Evolutionary conservation across 1,140 invertebrate species (phyloP), one percentile per base, ranked within the genome.

Genomic region (Tetramorium simillimum): DNA sequence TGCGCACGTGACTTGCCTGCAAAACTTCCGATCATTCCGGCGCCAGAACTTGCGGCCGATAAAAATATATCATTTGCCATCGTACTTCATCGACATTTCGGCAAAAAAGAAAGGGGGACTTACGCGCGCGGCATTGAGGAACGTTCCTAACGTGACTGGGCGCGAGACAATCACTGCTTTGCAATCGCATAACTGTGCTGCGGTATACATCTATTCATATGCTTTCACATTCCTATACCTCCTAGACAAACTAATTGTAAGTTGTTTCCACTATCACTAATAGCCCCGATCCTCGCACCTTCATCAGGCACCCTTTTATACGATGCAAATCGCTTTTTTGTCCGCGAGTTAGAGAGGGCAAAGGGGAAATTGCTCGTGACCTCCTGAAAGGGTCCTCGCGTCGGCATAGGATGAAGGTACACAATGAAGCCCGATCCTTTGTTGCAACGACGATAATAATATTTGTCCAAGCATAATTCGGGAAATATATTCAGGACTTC

Each of bases 291-390:
- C 77, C 90, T 87, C 69, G 85, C 81, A 70, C 77, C 78, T 86
- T 90, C 90, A 90, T 91, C 90, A 87, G 75, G 51, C 60, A 58
- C n/a, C 56, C 90, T 86, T 92, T 92, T 88, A 92, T 87, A 65
- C 89, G 67, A 90, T 87, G 87, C 80, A 92, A 89, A 91, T 92
- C 86, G 89, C 73, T 91, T 92, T 91, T 91, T 89, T 88, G 84
- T 91, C 60, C 73, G 62, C 60, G 53, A 65, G 69, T 53, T 60
- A 58, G 46, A 88, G 67, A 84, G 69, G 24, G 85, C 80, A 76
- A 80, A 73, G 73, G 18, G 85, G 87, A 92, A 92, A 91, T 89
- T 77, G 67, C 87, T 89, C 72, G 78, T 85, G 89, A 86, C 89
- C 89, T 81, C 21, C 70, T 72, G 75, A 87, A 91, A 87, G 63